Evolutionary conservation across 2,888 invertebrate genomes (phyloP).

Genomic region (Metellina segmentata): DNA sequence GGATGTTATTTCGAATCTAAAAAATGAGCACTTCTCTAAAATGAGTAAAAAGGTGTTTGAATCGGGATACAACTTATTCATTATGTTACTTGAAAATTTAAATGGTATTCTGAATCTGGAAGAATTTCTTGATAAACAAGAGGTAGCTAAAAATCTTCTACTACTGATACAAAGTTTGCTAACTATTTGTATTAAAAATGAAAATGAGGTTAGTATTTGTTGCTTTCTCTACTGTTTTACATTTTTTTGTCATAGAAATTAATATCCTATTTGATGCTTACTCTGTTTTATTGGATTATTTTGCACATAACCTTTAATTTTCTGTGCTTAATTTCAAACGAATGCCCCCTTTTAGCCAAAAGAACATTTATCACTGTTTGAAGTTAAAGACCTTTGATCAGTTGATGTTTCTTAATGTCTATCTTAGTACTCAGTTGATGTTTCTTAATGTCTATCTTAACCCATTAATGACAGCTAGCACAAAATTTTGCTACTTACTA

Average conservation of each 20-base stretch:
- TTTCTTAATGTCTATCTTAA: too few relatives aligned
- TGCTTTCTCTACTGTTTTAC: background rate
- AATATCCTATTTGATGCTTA: background rate
- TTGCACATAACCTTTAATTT: background rate
- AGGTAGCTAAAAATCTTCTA: slow-evolving; percentile 38
- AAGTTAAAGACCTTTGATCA: too few relatives aligned
- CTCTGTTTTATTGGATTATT: background rate
- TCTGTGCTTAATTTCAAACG: background rate
- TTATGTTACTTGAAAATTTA: slow-evolving; percentile 58
- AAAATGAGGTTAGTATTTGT: slow-evolving; percentile 55
- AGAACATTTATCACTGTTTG: too few relatives aligned
- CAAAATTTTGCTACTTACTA: too few relatives aligned
- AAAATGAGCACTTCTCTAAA: slow-evolving; percentile 27
- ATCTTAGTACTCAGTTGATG: too few relatives aligned
- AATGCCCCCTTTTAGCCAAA: background rate
- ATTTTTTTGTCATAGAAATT: background rate
- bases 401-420: too few relatives aligned
- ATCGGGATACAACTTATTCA: slow-evolving; percentile 56
- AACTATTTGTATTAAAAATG: slow-evolving; percentile 38
- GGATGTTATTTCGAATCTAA: slow-evolving; percentile 42
- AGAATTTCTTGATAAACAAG: slow-evolving; percentile 31
- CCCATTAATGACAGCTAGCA: too few relatives aligned
- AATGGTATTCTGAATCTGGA: slow-evolving; percentile 39
- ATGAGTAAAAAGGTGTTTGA: slow-evolving; percentile 42
- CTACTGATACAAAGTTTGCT: slow-evolving; percentile 55